These are phyloP conservation scores for Sebastiscus albofasciatus DNA, from an alignment of 2,797 vertebrate species.

Conservation along the genomic window DNA sequence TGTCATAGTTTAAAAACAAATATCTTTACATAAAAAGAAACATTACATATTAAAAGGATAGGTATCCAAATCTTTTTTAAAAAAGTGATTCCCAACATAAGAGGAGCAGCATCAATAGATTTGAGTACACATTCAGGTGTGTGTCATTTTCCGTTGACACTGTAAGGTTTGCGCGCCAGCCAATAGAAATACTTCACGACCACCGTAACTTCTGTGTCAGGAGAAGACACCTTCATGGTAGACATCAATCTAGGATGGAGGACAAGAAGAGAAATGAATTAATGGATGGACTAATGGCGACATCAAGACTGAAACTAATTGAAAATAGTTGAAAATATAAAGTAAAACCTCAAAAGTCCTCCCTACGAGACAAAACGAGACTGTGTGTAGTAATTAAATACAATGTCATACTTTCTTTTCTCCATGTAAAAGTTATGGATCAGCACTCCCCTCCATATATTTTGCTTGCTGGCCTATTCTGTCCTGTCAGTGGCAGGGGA, in stretches of 20 bases:
- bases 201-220: slow-evolving; percentile 58
- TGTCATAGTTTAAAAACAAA: too few species aligned
- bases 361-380: slow-evolving; percentile 5
- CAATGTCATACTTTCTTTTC: slow-evolving; percentile 44
- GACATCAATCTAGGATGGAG: slow-evolving; percentile 57
- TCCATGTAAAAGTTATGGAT: slow-evolving; percentile 57
- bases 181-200: slow-evolving; percentile 66
- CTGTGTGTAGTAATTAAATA: slow-evolving; percentile 22
- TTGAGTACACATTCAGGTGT: too few species aligned
- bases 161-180: slow-evolving; percentile 54
- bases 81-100: too few species aligned
- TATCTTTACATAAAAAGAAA: too few species aligned
- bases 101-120: too few species aligned
- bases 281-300: neutral
- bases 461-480: slow-evolving; percentile 63
- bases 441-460: slow-evolving; percentile 55
- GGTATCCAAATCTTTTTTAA: too few species aligned
- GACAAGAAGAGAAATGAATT: neutral
- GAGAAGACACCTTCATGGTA: slow-evolving; percentile 58
- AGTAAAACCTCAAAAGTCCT: neutral
- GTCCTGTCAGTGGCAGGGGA: slow-evolving; percentile 45
- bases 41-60: too few species aligned
- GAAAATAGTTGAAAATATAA: neutral
- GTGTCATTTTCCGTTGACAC: neutral
- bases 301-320: neutral